Evolutionary conservation across 1,140 invertebrate genomes (phyloP).

Genomic region (Belonocnema kinseyi): DNA sequence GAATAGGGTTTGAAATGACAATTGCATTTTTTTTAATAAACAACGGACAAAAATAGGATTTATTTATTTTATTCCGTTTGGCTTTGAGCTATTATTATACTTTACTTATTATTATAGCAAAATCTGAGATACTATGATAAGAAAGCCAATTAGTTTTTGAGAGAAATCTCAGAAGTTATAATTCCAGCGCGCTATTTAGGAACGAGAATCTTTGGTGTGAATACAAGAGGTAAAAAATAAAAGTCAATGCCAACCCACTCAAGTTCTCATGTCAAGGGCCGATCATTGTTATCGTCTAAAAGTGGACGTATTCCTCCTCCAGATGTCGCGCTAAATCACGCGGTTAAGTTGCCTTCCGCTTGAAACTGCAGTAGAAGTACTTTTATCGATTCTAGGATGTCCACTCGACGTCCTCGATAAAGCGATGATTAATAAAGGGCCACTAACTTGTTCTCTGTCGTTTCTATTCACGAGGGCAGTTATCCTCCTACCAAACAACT

Average conservation of each 20-base stretch:
- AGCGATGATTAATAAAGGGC: slow-evolving; percentile 44
- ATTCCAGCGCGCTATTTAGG: too few relatives aligned
- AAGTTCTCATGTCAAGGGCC: not conserved
- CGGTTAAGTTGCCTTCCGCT: not conserved
- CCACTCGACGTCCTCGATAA: slow-evolving; percentile 29
- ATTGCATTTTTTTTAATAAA: too few relatives aligned
- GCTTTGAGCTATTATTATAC: too few relatives aligned
- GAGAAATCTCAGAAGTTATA: too few relatives aligned
- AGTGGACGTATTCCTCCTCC: not conserved
- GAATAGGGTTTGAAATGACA: too few relatives aligned
- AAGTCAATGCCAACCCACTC: not conserved
- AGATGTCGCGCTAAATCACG: not conserved
- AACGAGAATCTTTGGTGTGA: not conserved
- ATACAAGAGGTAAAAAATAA: not conserved
- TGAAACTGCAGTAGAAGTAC: not conserved
- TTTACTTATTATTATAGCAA: too few relatives aligned
- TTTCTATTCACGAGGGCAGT: too few relatives aligned
- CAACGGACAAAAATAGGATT: too few relatives aligned
- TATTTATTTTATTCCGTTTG: too few relatives aligned
- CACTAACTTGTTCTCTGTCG: not conserved
- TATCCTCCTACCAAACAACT: too few relatives aligned
- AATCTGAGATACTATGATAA: too few relatives aligned
- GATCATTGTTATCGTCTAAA: slow-evolving; percentile 5
- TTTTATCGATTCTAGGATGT: slow-evolving; percentile 13
- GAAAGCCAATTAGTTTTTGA: too few relatives aligned